phyloP scores from a whole-genome alignment of 2,113 vertebrate genomes.

The Triplophysa rosa region DNA sequence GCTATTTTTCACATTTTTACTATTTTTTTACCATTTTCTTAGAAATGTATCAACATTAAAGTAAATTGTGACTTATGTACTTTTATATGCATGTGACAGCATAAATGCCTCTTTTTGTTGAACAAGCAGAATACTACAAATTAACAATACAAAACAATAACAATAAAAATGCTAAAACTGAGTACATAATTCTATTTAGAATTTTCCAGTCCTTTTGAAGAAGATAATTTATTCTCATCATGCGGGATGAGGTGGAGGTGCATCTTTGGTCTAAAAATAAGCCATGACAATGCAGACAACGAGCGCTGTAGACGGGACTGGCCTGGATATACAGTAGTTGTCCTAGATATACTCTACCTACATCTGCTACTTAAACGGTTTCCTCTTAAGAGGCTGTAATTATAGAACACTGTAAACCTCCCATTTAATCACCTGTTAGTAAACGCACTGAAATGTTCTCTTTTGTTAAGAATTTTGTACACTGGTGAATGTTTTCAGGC shows the following conservation, averaged over 20 bases:
- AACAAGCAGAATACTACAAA: too few relatives aligned
- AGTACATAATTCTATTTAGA: neutral
- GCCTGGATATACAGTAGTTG: conserved; percentile 67
- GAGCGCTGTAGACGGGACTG: conserved; percentile 56
- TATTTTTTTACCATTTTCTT: too few relatives aligned
- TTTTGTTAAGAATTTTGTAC: neutral
- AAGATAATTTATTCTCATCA: neutral
- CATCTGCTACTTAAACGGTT: conserved; percentile 27
- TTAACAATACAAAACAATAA: too few relatives aligned
- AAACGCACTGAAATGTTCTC: neutral
- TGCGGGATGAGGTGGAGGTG: conserved; percentile 1
- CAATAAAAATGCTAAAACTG: too few relatives aligned
- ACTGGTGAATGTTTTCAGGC: neutral
- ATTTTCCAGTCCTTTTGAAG: neutral
- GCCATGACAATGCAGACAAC: conserved; percentile 49
- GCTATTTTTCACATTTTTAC: too few relatives aligned
- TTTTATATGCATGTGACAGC: too few relatives aligned
- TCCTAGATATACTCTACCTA: conserved; percentile 62
- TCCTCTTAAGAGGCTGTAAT: conserved; percentile 1
- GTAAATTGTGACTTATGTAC: too few relatives aligned
- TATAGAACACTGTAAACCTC: neutral
- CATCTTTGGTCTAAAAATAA: conserved; percentile 59
- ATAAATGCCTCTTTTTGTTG: too few relatives aligned
- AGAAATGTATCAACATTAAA: too few relatives aligned
- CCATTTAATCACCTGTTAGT: neutral